A percentile compares a stretch with the other conserved stretches of the same genome.
Conservation (phyloP, 2,113 vertebrate species). For the Ceratotherium simum region DNA sequence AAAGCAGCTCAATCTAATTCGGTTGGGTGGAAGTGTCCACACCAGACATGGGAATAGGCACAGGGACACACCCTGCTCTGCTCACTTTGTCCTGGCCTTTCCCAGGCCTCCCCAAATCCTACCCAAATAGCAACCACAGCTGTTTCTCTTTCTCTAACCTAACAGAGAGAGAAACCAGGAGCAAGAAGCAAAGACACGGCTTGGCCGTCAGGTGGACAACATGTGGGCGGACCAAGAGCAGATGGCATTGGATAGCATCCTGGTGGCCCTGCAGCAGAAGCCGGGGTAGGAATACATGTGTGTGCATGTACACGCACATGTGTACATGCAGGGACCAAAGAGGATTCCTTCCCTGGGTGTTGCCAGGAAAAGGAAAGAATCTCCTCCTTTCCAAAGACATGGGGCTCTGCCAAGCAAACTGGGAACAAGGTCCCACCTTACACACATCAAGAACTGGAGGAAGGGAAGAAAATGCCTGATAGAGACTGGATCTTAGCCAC, state of each 20-base stretch:
- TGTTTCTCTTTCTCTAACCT: conserved; percentile 2
- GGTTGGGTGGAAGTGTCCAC: background rate
- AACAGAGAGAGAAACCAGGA: conserved; percentile 68
- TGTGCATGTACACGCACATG: background rate
- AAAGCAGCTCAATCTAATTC: background rate
- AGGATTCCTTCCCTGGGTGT: background rate
- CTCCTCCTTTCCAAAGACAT: background rate
- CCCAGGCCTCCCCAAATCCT: background rate
- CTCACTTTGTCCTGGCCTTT: background rate
- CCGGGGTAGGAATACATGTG: conserved; percentile 75
- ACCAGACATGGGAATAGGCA: background rate
- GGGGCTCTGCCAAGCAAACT: background rate
- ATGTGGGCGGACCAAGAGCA: conserved; percentile 83
- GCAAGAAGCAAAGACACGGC: conserved; percentile 69
- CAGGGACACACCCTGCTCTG: background rate
- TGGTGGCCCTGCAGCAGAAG: conserved; percentile 82
- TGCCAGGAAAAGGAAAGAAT: conserved; percentile 16
- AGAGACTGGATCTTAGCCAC: background rate
- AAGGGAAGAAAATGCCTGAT: background rate
- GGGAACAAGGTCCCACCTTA: background rate
- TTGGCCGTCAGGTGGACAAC: conserved; percentile 82
- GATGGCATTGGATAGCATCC: conserved; percentile 79
- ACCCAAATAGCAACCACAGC: background rate
- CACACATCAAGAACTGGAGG: background rate
- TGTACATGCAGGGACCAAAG: background rate